These are phyloP conservation scores for Peromyscus melanophrys DNA, from an alignment of 2,797 vertebrate genomes.

Conservation along the genomic window DNA sequence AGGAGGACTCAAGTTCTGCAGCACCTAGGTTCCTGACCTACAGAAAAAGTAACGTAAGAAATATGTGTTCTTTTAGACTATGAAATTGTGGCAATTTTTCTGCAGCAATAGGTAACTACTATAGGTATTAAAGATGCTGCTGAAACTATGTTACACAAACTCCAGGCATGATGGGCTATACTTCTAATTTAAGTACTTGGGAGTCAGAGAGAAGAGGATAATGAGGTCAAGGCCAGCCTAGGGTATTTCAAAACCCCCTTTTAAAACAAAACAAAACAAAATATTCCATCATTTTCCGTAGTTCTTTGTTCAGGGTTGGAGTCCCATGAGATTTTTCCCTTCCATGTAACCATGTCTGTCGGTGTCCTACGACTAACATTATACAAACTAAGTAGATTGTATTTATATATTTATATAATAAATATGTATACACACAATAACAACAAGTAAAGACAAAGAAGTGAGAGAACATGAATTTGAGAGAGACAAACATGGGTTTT, in stretches of 20 bases:
- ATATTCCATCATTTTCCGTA: background rate
- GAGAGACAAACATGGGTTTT: background rate
- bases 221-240: background rate
- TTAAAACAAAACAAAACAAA: background rate
- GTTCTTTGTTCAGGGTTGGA: background rate
- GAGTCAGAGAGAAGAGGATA: background rate
- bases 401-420: background rate
- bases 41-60: constrained; percentile 30
- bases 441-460: background rate
- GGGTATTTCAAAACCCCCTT: background rate
- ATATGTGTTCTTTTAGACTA: background rate
- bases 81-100: constrained; percentile 40
- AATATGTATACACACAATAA: background rate
- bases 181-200: background rate
- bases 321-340: background rate
- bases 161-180: background rate
- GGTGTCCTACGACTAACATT: background rate
- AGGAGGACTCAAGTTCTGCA: background rate
- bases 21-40: constrained; percentile 1
- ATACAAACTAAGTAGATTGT: background rate
- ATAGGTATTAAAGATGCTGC: background rate
- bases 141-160: constrained; percentile 4
- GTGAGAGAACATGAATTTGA: background rate
- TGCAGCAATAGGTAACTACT: background rate
- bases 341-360: background rate